These are phyloP conservation scores for Caenorhabditis drosophilae DNA, from an alignment of 2,888 invertebrate genomes.

Conservation along the genomic window DNA sequence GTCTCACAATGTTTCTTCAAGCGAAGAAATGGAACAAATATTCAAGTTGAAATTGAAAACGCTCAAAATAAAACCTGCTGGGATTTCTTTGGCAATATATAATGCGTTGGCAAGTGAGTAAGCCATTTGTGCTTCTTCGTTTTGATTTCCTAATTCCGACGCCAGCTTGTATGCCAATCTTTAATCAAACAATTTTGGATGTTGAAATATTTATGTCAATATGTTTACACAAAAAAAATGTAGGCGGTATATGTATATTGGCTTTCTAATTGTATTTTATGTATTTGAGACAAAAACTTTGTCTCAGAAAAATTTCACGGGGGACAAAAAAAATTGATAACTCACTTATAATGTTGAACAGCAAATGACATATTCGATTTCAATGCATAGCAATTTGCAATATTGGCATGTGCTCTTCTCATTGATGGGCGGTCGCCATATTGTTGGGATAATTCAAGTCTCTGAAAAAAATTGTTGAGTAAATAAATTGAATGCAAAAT, in stretches of 20 bases:
- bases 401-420: slow-evolving; percentile 40
- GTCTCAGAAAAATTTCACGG: too few species aligned
- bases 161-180: slow-evolving; percentile 34
- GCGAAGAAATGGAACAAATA: neutral
- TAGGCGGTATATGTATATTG: too few species aligned
- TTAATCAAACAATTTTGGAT: slow-evolving; percentile 5
- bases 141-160: slow-evolving; percentile 20
- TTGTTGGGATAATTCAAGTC: slow-evolving; percentile 42
- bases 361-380: slow-evolving; percentile 32
- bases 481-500: too few species aligned
- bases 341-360: slow-evolving; percentile 41
- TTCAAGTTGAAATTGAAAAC: neutral
- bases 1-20: too few species aligned
- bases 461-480: slow-evolving; percentile 19
- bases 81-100: slow-evolving; percentile 35
- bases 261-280: too few species aligned
- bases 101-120: slow-evolving; percentile 38
- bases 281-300: too few species aligned
- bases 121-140: slow-evolving; percentile 39
- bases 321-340: too few species aligned
- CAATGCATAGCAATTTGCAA: slow-evolving; percentile 41
- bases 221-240: too few species aligned
- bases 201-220: too few species aligned
- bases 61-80: slow-evolving; percentile 33
- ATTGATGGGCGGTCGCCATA: slow-evolving; percentile 34